phyloP scores from a whole-genome alignment of 2,888 invertebrate genomes.

The Eurois occulta region DNA sequence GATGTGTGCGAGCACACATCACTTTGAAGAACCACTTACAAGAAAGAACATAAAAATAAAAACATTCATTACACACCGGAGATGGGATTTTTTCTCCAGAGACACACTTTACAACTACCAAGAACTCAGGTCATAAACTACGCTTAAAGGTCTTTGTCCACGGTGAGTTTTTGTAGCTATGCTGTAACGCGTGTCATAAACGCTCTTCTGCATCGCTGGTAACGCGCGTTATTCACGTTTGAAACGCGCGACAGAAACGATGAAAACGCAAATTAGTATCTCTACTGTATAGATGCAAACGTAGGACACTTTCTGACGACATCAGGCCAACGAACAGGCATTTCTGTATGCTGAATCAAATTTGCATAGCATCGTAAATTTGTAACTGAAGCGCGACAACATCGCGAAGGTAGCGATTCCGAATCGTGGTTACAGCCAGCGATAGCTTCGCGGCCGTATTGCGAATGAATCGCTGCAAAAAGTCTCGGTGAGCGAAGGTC shows the following conservation, averaged over 20 bases:
- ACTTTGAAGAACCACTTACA: slow-evolving; percentile 50
- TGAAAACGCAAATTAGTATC: not conserved
- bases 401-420: not conserved
- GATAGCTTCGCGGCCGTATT: not conserved
- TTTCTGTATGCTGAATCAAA: not conserved
- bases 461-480: not conserved
- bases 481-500: not conserved
- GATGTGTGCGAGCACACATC: slow-evolving; percentile 24
- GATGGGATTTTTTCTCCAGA: slow-evolving; percentile 26
- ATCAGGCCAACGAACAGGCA: not conserved
- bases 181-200: not conserved
- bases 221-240: not conserved
- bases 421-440: not conserved
- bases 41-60: slow-evolving; percentile 44
- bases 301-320: not conserved
- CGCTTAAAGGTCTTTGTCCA: not conserved
- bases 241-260: not conserved
- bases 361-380: not conserved
- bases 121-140: slow-evolving; percentile 40
- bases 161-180: not conserved
- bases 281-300: not conserved
- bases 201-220: not conserved
- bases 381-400: not conserved
- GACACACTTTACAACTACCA: slow-evolving; percentile 35
- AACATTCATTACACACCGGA: slow-evolving; percentile 38